phyloP scores from a whole-genome alignment of 2,113 vertebrate species.

The Ramphastos sulfuratus region DNA sequence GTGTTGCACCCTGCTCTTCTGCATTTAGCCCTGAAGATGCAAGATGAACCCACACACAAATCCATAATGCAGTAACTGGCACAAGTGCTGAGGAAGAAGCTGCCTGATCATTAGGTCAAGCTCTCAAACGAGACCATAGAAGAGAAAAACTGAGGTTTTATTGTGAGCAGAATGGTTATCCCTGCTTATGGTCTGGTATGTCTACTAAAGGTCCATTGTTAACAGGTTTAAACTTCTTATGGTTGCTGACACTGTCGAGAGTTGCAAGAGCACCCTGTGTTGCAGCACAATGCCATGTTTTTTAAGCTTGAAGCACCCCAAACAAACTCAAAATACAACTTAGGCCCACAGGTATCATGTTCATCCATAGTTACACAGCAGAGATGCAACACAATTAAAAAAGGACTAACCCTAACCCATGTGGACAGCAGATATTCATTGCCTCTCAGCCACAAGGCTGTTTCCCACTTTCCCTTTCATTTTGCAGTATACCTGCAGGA shows the following conservation, averaged over 20 bases:
- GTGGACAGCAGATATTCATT: neutral
- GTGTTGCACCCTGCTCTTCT: accelerated
- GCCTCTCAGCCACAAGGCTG: too few relatives aligned
- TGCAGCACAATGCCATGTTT: neutral
- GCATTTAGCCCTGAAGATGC: neutral
- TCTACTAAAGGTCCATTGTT: neutral
- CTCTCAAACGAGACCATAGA: neutral
- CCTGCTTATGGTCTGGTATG: neutral
- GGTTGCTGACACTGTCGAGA: neutral
- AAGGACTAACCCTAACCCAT: neutral
- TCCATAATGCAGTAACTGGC: accelerated
- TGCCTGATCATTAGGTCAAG: neutral
- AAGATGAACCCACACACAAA: neutral
- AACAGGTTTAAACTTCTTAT: neutral
- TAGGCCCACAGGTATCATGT: neutral
- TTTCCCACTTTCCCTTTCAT: neutral
- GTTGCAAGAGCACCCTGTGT: neutral
- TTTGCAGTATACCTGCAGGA: neutral
- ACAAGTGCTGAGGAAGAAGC: neutral
- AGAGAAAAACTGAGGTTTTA: neutral
- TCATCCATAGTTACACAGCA: neutral
- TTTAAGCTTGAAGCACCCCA: neutral
- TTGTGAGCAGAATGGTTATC: neutral
- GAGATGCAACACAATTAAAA: neutral
- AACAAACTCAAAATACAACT: neutral